phyloP scores from a whole-genome alignment of 2,888 invertebrate species.

The Operophtera brumata region DNA sequence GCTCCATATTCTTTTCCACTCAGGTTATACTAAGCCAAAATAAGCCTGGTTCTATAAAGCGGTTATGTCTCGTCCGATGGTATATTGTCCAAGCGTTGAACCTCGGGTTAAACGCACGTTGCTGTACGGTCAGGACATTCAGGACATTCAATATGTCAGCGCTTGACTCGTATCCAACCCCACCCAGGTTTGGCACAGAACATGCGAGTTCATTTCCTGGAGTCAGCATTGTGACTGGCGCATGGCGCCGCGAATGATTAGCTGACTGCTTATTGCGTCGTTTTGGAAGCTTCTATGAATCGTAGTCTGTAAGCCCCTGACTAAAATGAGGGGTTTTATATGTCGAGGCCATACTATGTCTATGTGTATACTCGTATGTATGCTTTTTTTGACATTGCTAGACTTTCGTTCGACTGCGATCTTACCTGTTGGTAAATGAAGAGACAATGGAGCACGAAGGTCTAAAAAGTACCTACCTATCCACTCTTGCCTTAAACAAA shows the following conservation, averaged over 20 bases:
- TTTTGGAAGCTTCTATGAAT: conserved; percentile 3
- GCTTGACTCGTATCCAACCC: conserved; percentile 46
- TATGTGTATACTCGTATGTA: too few species aligned
- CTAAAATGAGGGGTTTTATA: too few species aligned
- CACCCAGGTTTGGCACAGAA: conserved; percentile 44
- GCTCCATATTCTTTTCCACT: too few species aligned
- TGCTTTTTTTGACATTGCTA: too few species aligned
- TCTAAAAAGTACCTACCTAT: too few species aligned
- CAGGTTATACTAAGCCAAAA: too few species aligned
- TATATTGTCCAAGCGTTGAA: background rate
- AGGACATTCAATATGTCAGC: conserved; percentile 37
- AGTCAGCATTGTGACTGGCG: conserved; percentile 18
- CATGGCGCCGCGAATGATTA: conserved; percentile 22
- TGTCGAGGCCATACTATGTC: too few species aligned
- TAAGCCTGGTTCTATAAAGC: background rate
- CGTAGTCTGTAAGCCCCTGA: background rate
- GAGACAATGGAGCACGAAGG: too few species aligned
- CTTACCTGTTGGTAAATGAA: too few species aligned
- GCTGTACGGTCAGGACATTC: conserved; percentile 8
- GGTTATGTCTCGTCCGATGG: conserved; percentile 1
- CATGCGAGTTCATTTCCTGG: conserved; percentile 44
- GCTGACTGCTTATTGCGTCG: conserved; percentile 13
- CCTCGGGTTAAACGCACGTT: conserved; percentile 20
- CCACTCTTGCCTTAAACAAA: too few species aligned
- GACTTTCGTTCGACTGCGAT: too few species aligned